Conservation (phyloP, 2,113 vertebrate species). For the Acrocephalus kingi region DNA sequence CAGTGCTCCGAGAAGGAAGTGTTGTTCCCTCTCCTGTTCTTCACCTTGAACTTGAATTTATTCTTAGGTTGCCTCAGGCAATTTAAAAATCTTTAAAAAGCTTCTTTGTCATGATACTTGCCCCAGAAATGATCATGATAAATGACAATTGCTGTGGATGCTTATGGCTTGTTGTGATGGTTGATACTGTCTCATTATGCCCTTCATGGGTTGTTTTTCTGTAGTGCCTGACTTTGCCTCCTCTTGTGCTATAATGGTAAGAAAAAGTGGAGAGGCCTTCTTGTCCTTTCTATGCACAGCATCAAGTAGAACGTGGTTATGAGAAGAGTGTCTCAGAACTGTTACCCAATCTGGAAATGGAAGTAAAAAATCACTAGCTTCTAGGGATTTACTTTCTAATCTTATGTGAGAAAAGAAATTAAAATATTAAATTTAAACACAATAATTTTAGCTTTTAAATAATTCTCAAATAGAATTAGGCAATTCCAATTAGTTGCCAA, state of each 20-base stretch:
- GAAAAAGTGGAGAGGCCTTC: background rate
- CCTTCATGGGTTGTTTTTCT: background rate
- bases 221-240: background rate
- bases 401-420: background rate
- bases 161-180: background rate
- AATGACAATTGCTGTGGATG: background rate
- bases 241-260: background rate
- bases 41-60: background rate
- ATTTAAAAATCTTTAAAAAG: background rate
- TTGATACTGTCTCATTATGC: background rate
- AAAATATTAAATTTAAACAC: background rate
- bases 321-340: background rate
- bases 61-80: background rate
- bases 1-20: background rate
- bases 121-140: background rate
- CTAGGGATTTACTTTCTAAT: background rate
- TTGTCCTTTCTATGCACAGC: background rate
- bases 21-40: background rate
- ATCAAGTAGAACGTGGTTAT: fast-evolving
- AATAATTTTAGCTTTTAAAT: background rate
- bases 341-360: background rate
- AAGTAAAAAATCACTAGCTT: background rate
- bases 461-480: background rate
- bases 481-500: background rate
- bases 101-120: background rate